Percentiles rank a stretch among this genome's conserved stretches.
phyloP scores from a whole-genome alignment of 1,140 invertebrate species.

The Nomia melanderi region DNA sequence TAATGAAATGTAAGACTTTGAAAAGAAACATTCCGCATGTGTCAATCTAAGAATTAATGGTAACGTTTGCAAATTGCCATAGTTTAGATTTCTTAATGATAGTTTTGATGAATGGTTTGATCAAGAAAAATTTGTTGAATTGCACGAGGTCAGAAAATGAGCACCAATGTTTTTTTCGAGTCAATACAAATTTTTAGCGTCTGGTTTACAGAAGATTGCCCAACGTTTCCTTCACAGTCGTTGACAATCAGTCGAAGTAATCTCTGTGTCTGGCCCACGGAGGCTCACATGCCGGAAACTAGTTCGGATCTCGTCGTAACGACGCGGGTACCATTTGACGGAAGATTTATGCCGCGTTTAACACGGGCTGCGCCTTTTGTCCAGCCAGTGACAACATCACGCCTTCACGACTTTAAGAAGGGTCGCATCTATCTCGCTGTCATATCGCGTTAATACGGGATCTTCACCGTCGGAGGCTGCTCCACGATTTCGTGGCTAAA shows the following conservation, averaged over 20 bases:
- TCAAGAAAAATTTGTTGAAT: too few species aligned
- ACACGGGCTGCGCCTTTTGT: constrained; percentile 43
- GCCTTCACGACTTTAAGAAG: constrained; percentile 43
- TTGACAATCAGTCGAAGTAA: constrained; percentile 6
- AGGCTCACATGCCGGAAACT: constrained; percentile 22
- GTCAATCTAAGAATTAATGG: too few species aligned
- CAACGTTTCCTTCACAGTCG: not conserved
- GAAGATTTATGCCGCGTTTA: constrained; percentile 51
- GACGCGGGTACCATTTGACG: constrained; percentile 18
- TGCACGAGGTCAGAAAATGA: too few species aligned
- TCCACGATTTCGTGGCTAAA: constrained; percentile 78
- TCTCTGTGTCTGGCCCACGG: not conserved
- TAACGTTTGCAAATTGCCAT: too few species aligned
- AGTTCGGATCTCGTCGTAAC: constrained; percentile 18
- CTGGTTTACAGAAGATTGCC: not conserved
- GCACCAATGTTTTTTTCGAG: too few species aligned
- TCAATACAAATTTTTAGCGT: too few species aligned
- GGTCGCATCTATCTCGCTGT: constrained; percentile 43
- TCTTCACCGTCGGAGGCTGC: constrained; percentile 44
- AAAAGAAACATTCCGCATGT: too few species aligned
- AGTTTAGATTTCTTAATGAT: too few species aligned
- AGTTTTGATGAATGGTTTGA: too few species aligned
- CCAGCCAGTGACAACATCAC: constrained; percentile 50
- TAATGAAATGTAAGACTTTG: too few species aligned
- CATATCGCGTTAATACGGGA: constrained; percentile 44